These are phyloP conservation scores for Leptoclinus maculatus DNA, from an alignment of 2,797 vertebrate genomes.

Conservation along the genomic window DNA sequence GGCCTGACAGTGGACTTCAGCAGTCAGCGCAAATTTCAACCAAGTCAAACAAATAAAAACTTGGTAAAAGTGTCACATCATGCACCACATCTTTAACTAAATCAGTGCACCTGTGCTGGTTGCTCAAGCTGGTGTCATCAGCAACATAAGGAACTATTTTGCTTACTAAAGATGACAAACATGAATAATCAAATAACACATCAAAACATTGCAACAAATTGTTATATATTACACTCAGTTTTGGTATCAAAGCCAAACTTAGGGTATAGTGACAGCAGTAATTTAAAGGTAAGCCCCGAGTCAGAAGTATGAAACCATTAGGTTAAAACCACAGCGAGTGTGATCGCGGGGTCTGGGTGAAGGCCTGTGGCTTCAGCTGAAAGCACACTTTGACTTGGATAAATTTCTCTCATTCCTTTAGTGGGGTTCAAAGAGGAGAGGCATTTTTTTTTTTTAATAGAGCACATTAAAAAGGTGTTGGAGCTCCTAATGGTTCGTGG, in stretches of 20 bases:
- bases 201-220: not conserved
- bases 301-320: conserved; percentile 31
- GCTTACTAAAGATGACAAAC: conserved; percentile 4
- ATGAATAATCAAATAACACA: conserved; percentile 2
- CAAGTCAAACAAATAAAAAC: conserved; percentile 45
- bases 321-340: conserved; percentile 37
- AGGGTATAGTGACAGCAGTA: not conserved
- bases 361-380: conserved; percentile 58
- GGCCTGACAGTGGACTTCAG: conserved; percentile 19
- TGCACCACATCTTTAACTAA: conserved; percentile 19
- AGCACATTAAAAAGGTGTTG: conserved; percentile 63
- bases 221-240: not conserved
- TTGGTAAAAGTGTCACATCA: conserved; percentile 6
- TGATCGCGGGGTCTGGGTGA: conserved; percentile 59
- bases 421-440: conserved; percentile 32
- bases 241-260: conserved; percentile 17
- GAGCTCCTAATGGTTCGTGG: conserved; percentile 60
- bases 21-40: conserved; percentile 37
- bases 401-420: conserved; percentile 70
- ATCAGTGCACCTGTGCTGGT: conserved; percentile 17
- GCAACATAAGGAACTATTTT: conserved; percentile 26
- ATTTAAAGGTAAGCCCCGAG: conserved; percentile 18
- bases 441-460: conserved; percentile 36
- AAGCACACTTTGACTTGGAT: conserved; percentile 63
- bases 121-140: conserved; percentile 10